Conservation (phyloP, 2,113 vertebrate species). For the Puntigrus tetrazona region DNA sequence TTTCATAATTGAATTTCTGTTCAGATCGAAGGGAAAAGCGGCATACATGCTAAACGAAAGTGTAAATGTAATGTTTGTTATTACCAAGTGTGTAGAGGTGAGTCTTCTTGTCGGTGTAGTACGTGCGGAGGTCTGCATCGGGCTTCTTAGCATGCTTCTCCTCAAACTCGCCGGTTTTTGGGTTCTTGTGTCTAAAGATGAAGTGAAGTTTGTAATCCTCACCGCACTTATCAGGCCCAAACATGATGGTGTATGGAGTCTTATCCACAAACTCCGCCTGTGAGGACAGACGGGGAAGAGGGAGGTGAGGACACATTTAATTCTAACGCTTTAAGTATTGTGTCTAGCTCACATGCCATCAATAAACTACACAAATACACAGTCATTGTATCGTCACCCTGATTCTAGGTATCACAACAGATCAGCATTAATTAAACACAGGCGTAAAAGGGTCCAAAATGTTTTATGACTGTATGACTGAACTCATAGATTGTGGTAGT, state of each 20-base stretch:
- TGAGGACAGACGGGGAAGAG: neutral
- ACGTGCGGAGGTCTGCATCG: slow-evolving; percentile 89
- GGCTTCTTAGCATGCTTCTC: slow-evolving; percentile 97
- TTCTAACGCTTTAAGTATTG: too few relatives aligned
- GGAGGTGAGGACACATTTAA: neutral
- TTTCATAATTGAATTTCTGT: neutral
- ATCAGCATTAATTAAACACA: too few relatives aligned
- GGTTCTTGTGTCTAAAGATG: slow-evolving; percentile 98
- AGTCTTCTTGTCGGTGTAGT: slow-evolving; percentile 97
- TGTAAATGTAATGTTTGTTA: neutral
- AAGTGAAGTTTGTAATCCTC: slow-evolving; percentile 99
- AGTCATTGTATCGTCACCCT: too few relatives aligned
- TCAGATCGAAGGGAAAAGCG: neutral
- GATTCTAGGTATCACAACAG: too few relatives aligned
- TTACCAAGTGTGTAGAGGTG: slow-evolving; percentile 91
- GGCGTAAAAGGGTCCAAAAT: too few relatives aligned
- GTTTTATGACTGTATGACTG: too few relatives aligned
- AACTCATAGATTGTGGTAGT: too few relatives aligned
- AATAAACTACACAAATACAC: too few relatives aligned
- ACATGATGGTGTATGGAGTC: slow-evolving; percentile 98
- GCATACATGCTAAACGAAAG: too few relatives aligned
- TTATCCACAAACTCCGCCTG: slow-evolving; percentile 96
- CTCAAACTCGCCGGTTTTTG: slow-evolving; percentile 89
- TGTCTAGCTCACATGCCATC: neutral
- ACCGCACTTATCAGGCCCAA: slow-evolving; percentile 97